Conservation (phyloP, 1,140 invertebrate genomes). For the Drosophila chauvacae region DNA sequence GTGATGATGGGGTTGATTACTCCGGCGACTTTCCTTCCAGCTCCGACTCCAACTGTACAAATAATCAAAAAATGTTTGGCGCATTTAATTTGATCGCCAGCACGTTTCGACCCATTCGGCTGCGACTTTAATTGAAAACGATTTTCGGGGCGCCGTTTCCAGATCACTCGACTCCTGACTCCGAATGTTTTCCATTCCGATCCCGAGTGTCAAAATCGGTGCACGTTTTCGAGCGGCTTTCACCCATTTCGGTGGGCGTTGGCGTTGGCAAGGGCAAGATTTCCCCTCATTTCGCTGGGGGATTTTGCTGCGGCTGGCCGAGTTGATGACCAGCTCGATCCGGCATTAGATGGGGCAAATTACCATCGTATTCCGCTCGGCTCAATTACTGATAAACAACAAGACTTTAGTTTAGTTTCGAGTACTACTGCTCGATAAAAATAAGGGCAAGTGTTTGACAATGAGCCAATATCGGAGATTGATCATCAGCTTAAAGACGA, state of each 20-base stretch:
- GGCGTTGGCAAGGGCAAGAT: constrained; percentile 66
- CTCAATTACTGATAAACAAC: constrained; percentile 32
- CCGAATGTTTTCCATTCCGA: constrained; percentile 13
- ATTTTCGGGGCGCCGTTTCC: constrained; percentile 68
- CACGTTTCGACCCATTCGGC: constrained; percentile 64
- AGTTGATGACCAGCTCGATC: constrained; percentile 42
- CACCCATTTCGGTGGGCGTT: constrained; percentile 72
- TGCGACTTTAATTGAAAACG: constrained; percentile 75
- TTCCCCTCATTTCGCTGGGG: constrained; percentile 38
- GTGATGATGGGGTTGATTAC: constrained; percentile 82
- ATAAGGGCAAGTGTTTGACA: constrained; percentile 42
- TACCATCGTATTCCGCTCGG: constrained; percentile 29
- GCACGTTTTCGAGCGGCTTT: constrained; percentile 72
- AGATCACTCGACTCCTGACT: constrained; percentile 32
- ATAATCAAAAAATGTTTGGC: constrained; percentile 78
- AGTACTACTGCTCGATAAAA: constrained; percentile 12
- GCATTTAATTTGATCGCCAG: constrained; percentile 80
- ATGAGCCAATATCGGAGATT: constrained; percentile 24
- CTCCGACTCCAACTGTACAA: constrained; percentile 67
- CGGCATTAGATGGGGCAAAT: constrained; percentile 35
- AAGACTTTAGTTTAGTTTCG: background rate
- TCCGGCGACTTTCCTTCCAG: constrained; percentile 78
- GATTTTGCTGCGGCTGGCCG: constrained; percentile 39
- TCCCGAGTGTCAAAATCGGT: constrained; percentile 70
- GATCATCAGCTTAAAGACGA: constrained; percentile 12